A percentile compares a stretch with the other conserved stretches of the same genome.
These are phyloP conservation scores for Anticlea derivata DNA, from an alignment of 2,888 invertebrate genomes.

Conservation along the genomic window DNA sequence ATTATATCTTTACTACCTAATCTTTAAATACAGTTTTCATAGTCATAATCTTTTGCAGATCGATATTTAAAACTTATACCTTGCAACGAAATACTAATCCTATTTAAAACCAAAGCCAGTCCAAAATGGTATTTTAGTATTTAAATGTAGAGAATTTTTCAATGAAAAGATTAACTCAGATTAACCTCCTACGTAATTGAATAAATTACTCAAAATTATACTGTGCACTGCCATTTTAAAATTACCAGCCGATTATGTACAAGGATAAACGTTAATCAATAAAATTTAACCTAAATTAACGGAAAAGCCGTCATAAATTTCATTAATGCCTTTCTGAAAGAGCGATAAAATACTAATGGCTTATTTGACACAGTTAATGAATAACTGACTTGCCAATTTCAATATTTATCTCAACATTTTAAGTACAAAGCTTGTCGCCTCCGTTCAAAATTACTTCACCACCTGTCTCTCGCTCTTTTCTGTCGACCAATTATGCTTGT, in stretches of 20 bases:
- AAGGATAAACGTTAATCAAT: slow-evolving; percentile 32
- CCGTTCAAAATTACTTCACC: slow-evolving; percentile 52
- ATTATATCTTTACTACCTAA: no score
- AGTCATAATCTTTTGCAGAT: no score
- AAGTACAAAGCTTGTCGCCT: slow-evolving; percentile 33
- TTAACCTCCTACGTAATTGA: slow-evolving; percentile 33
- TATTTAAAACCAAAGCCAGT: slow-evolving; percentile 13
- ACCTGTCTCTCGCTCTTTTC: slow-evolving; percentile 64
- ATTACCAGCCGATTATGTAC: slow-evolving; percentile 25
- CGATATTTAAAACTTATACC: not conserved
- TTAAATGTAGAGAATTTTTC: no score
- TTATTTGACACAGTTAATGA: slow-evolving; percentile 38
- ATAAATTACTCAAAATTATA: slow-evolving; percentile 37
- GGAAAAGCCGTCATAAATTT: slow-evolving; percentile 34
- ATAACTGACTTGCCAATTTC: slow-evolving; percentile 34
- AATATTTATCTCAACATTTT: slow-evolving; percentile 34
- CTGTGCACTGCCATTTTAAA: slow-evolving; percentile 22
- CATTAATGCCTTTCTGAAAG: slow-evolving; percentile 34
- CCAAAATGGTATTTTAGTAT: no score
- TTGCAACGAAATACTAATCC: not conserved
- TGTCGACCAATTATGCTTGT: slow-evolving; percentile 82
- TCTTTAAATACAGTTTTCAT: no score
- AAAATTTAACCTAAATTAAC: slow-evolving; percentile 29
- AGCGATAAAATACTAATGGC: slow-evolving; percentile 36
- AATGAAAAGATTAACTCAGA: slow-evolving; percentile 36